Evolutionary conservation across 1,140 invertebrate species (phyloP).

Genomic region (Helicoverpa zea): DNA sequence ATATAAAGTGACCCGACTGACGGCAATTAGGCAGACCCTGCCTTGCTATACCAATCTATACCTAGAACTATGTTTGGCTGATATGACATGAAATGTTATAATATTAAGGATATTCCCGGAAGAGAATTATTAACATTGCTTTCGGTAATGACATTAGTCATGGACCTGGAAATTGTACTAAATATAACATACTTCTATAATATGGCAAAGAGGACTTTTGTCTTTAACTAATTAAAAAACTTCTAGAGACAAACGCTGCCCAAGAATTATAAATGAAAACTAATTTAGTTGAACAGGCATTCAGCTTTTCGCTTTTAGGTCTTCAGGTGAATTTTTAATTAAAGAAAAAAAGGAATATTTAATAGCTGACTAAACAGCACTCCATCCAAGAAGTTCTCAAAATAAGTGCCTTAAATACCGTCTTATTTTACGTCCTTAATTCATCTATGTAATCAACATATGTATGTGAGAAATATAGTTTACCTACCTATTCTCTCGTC

Average conservation of each 20-base stretch:
- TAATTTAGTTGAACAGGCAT: background rate
- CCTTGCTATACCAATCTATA: background rate
- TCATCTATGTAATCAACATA: background rate
- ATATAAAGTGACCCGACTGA: conserved; percentile 55
- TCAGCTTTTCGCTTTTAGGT: background rate
- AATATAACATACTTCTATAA: too few species aligned
- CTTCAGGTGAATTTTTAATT: too few species aligned
- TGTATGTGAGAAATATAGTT: background rate
- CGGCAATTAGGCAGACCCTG: conserved; percentile 39
- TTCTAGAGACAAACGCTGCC: background rate
- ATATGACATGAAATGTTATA: background rate
- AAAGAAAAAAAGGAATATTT: too few species aligned
- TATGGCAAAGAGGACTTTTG: too few species aligned
- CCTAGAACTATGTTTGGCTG: background rate
- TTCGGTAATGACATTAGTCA: too few species aligned
- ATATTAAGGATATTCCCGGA: background rate
- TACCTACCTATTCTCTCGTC: background rate
- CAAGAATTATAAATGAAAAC: background rate
- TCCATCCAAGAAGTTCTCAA: too few species aligned
- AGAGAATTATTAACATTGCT: too few species aligned
- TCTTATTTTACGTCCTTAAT: background rate
- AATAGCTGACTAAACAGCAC: too few species aligned
- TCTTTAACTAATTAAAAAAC: too few species aligned
- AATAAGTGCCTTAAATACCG: too few species aligned
- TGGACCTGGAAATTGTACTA: too few species aligned